Base-by-base conservation (phyloP, 1,140 invertebrate genomes). In the Eriosoma lanigerum region DNA sequence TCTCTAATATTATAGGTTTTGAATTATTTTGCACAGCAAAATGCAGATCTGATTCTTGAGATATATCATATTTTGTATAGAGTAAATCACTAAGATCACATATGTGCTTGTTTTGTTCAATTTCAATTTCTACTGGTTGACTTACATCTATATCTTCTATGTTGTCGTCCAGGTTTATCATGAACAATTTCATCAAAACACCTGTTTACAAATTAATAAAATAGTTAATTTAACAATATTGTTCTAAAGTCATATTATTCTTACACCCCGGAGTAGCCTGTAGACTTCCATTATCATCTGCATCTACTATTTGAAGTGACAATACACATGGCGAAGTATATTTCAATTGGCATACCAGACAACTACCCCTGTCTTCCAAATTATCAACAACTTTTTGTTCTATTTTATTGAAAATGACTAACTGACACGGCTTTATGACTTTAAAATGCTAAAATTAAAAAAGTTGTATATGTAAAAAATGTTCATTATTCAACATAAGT, bases 161-260 rank as follows among this genome's bases (percentile, higher is more conserved):
- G n/a, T 78, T 78, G 17, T 78, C 75, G 19, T 60, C 75, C 52
- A 78, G 29, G 56, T 78, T 78, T n/a, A 78, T 78, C 38, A 78
- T 60, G 17, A 62, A 78, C 4, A 78, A 44, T 48, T 62, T 60
- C 38, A 78, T 48, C 1, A 60, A 19, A 19, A 62, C 15, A 60
- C 12, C 75, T 78, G 21, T 46, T 1, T 9, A 60, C 1, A 48
- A 26, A 60, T n/a, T 17, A n/a, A 29, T 2, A 26, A 3, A 38
- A 38, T 38, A 1, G 26, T 72, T 50, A 72, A 32, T 26, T 13
- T 48, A 50, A 10, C 1, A 15, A 1, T 29, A 52, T 48, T 68
- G 19, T 50, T 50, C 19, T 29, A 29, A 50, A 32, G 0, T 9
- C 21, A 29, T n/a, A 21, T 26, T 26, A 48, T 62, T 44, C 21